Evolutionary conservation across 1,140 invertebrate species (phyloP).

Genomic region (Pantala flavescens): DNA sequence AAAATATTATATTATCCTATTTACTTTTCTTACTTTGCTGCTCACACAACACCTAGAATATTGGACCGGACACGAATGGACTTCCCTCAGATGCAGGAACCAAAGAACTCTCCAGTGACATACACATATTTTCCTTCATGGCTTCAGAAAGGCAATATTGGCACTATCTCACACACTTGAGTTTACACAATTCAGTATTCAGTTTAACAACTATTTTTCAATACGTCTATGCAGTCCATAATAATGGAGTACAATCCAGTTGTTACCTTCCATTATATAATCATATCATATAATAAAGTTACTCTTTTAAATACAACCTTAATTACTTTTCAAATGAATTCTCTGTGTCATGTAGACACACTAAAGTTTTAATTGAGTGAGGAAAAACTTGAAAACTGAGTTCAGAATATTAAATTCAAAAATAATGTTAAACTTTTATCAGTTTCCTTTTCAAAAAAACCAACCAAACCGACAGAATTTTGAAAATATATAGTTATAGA

Average conservation of each 20-base stretch:
- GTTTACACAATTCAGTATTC: no score
- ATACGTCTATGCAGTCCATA: neutral
- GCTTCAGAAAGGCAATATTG: slow-evolving; percentile 9
- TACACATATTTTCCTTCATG: neutral
- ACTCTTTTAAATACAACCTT: neutral
- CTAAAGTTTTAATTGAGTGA: no score
- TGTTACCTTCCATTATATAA: neutral
- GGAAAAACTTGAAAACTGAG: no score
- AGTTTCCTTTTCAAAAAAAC: no score
- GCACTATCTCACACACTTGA: slow-evolving; percentile 4
- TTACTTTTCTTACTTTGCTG: neutral
- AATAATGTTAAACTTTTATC: no score
- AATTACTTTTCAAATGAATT: neutral
- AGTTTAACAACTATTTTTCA: neutral
- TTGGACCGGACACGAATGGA: neutral
- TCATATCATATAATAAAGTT: neutral
- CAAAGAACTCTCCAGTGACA: neutral
- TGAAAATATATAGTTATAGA: no score
- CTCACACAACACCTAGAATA: neutral
- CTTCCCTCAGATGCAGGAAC: neutral
- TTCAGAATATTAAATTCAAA: no score
- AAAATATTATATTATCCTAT: neutral
- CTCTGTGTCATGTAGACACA: neutral
- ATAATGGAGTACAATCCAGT: slow-evolving; percentile 2
- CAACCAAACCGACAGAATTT: no score